Evolutionary conservation across 1,140 invertebrate genomes (phyloP).

Genomic region (Lucilia cuprina): DNA sequence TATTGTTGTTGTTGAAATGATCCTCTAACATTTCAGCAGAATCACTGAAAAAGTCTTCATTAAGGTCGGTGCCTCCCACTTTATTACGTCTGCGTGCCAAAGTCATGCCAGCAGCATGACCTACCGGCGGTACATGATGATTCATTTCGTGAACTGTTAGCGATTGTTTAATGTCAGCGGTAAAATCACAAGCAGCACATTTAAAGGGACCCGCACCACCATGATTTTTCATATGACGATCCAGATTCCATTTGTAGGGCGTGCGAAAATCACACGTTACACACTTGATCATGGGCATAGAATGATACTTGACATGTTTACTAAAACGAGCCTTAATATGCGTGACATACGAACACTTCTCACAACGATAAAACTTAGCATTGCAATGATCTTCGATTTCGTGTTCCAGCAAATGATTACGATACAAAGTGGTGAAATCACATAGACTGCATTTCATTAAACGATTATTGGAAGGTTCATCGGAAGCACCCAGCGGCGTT

Average conservation of each 20-base stretch:
- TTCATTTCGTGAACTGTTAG: slow-evolving; percentile 91
- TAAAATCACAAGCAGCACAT: slow-evolving; percentile 89
- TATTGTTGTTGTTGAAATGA: slow-evolving; percentile 58
- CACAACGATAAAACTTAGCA: slow-evolving; percentile 80
- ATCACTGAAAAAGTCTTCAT: slow-evolving; percentile 59
- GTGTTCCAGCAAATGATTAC: slow-evolving; percentile 63
- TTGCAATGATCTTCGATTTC: slow-evolving; percentile 69
- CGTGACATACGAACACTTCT: slow-evolving; percentile 89
- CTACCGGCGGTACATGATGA: slow-evolving; percentile 81
- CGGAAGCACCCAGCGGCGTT: background rate
- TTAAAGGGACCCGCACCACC: slow-evolving; percentile 80
- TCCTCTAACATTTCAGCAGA: slow-evolving; percentile 55
- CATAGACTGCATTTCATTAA: slow-evolving; percentile 66
- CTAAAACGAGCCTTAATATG: slow-evolving; percentile 88
- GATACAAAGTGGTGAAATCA: slow-evolving; percentile 63
- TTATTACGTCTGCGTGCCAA: slow-evolving; percentile 69
- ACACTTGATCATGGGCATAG: slow-evolving; percentile 93
- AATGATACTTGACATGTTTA: slow-evolving; percentile 93
- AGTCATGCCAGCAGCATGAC: slow-evolving; percentile 66
- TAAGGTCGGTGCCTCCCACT: slow-evolving; percentile 73
- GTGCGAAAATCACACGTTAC: slow-evolving; percentile 91
- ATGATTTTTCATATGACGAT: slow-evolving; percentile 91
- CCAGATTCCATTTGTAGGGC: slow-evolving; percentile 77
- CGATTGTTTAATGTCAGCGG: slow-evolving; percentile 90
- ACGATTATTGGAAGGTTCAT: slow-evolving; percentile 56